A percentile compares a stretch with the other conserved stretches of the same genome.
Evolutionary conservation across 2,888 invertebrate genomes (phyloP).

Genomic region (Carterocephalus palaemon): DNA sequence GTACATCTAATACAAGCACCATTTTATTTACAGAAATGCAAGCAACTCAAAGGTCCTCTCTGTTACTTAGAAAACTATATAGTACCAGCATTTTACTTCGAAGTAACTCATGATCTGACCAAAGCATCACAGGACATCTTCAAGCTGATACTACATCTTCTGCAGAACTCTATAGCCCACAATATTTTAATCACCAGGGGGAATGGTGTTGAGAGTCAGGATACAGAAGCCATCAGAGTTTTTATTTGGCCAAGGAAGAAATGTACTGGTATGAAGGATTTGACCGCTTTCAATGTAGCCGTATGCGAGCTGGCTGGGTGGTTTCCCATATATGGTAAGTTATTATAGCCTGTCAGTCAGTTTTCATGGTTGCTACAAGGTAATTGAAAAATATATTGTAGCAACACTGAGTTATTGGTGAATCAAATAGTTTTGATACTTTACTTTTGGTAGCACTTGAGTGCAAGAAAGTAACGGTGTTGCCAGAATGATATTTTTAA

Average conservation of each 20-base stretch:
- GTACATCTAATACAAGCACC: too few species aligned
- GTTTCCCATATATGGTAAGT: constrained; percentile 83
- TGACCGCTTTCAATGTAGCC: constrained; percentile 82
- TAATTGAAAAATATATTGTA: too few species aligned
- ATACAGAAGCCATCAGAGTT: constrained; percentile 76
- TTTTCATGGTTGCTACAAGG: too few species aligned
- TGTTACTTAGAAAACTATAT: constrained; percentile 77
- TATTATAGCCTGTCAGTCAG: too few species aligned
- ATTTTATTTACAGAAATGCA: constrained; percentile 75
- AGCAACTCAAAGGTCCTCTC: constrained; percentile 71
- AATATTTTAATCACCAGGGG: constrained; percentile 85
- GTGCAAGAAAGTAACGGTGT: too few species aligned
- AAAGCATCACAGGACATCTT: constrained; percentile 56
- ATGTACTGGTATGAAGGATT: constrained; percentile 76
- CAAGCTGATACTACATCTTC: constrained; percentile 77
- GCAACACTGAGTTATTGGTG: too few species aligned
- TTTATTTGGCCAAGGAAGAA: constrained; percentile 83
- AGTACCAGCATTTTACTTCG: constrained; percentile 84
- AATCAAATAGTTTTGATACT: too few species aligned
- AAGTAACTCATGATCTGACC: constrained; percentile 58
- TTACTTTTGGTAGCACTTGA: too few species aligned
- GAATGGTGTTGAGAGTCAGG: constrained; percentile 38
- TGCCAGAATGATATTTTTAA: too few species aligned
- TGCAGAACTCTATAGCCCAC: constrained; percentile 83
- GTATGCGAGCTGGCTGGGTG: constrained; percentile 88